These are phyloP conservation scores for Aphelinus certus DNA, from an alignment of 1,140 invertebrate genomes.

Conservation along the genomic window DNA sequence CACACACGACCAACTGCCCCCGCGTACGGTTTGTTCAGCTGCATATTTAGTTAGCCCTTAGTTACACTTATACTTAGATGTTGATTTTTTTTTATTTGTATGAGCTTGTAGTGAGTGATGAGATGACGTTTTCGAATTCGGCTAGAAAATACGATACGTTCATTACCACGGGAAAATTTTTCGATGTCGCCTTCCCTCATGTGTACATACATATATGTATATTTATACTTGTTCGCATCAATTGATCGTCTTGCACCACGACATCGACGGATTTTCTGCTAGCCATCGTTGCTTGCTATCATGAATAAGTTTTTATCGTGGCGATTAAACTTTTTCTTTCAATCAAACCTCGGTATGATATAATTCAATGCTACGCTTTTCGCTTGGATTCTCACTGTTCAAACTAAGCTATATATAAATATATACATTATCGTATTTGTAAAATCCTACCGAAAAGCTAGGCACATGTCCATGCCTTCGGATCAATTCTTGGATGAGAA, in stretches of 20 bases:
- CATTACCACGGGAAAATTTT: constrained; percentile 11
- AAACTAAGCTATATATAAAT: too few species aligned
- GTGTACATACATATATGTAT: too few species aligned
- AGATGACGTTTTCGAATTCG: constrained; percentile 17
- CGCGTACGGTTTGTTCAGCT: constrained; percentile 29
- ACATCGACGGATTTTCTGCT: constrained; percentile 10
- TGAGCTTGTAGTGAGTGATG: constrained; percentile 33
- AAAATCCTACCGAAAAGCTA: not conserved
- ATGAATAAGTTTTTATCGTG: not conserved
- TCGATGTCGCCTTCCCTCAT: not conserved
- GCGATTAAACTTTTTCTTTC: not conserved
- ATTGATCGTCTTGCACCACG: not conserved
- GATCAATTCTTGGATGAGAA: too few species aligned
- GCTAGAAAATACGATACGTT: constrained; percentile 25
- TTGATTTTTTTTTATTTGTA: constrained; percentile 36
- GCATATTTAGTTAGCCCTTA: constrained; percentile 29
- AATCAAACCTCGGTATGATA: too few species aligned
- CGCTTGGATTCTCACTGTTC: not conserved
- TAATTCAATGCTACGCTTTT: not conserved
- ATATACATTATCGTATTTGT: too few species aligned
- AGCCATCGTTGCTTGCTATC: constrained; percentile 32
- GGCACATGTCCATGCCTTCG: not conserved
- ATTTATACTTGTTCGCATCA: not conserved
- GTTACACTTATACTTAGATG: constrained; percentile 34
- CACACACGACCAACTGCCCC: not conserved